A percentile compares a stretch with the other conserved stretches of the same genome.
These are phyloP conservation scores for Onthophagus taurus DNA, from an alignment of 1,140 invertebrate genomes.

Conservation along the genomic window DNA sequence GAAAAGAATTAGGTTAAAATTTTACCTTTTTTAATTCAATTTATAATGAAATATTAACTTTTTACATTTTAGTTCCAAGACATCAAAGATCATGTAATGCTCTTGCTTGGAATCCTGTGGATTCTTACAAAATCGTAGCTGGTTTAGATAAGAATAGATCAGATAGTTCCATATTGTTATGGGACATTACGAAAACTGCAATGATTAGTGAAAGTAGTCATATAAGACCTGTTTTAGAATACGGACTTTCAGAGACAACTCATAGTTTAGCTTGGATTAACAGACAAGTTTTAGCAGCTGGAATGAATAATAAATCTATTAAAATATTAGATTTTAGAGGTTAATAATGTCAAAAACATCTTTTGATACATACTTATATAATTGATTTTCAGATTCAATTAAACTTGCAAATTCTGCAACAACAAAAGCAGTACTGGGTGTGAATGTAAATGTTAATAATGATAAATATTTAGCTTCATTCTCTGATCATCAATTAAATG, in stretches of 20 bases:
- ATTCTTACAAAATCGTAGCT: conserved; percentile 70
- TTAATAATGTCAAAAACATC: conserved; percentile 32
- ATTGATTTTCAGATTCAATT: conserved; percentile 49
- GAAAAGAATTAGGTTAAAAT: conserved; percentile 64
- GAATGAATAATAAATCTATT: conserved; percentile 81
- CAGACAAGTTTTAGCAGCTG: conserved; percentile 65
- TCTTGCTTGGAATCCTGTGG: conserved; percentile 82
- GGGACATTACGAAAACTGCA: conserved; percentile 58
- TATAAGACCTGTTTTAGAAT: conserved; percentile 49
- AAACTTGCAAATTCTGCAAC: conserved; percentile 61
- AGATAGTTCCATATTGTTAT: conserved; percentile 72
- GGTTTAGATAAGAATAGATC: conserved; percentile 79
- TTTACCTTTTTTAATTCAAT: conserved; percentile 4
- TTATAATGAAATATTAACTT: background rate
- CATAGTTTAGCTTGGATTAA: conserved; percentile 79
- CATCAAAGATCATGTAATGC: conserved; percentile 76
- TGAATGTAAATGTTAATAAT: conserved; percentile 67
- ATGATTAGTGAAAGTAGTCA: conserved; percentile 32
- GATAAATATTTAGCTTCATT: conserved; percentile 73
- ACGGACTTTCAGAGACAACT: conserved; percentile 69
- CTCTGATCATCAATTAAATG: conserved; percentile 65
- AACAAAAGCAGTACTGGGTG: conserved; percentile 75
- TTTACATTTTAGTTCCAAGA: conserved; percentile 53
- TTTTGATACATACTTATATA: background rate
- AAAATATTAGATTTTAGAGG: conserved; percentile 88